phyloP scores from a whole-genome alignment of 1,140 invertebrate species.

The Calephelis nemesis region DNA sequence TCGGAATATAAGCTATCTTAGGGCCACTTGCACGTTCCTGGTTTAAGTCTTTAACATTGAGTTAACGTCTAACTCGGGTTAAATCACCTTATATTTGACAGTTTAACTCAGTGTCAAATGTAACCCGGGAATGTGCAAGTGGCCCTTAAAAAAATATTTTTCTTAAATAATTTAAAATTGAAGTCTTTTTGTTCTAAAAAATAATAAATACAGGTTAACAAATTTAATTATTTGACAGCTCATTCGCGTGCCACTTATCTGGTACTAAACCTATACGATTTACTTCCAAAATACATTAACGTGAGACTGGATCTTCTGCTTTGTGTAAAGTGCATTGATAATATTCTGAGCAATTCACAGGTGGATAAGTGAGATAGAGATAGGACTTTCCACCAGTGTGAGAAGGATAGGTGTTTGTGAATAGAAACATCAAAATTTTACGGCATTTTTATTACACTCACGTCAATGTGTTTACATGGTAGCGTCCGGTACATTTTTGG shows the following conservation, averaged over 20 bases:
- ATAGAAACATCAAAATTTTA: slow-evolving; percentile 79
- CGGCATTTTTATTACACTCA: slow-evolving; percentile 73
- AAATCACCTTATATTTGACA: too few relatives aligned
- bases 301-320: slow-evolving; percentile 73
- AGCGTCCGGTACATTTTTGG: slow-evolving; percentile 59
- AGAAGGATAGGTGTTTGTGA: slow-evolving; percentile 46
- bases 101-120: too few relatives aligned
- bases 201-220: slow-evolving; percentile 44
- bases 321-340: slow-evolving; percentile 79
- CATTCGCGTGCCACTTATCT: slow-evolving; percentile 62
- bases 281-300: slow-evolving; percentile 76
- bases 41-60: accelerated
- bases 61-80: too few relatives aligned
- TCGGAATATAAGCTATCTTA: too few relatives aligned
- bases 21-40: accelerated
- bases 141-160: too few relatives aligned
- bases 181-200: too few relatives aligned
- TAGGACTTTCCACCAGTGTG: slow-evolving; percentile 30
- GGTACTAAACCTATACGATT: slow-evolving; percentile 72
- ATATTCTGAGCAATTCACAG: slow-evolving; percentile 70
- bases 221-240: slow-evolving; percentile 74
- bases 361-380: slow-evolving; percentile 39
- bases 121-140: accelerated
- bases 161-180: too few relatives aligned
- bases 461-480: slow-evolving; percentile 65